These are phyloP conservation scores for Chrysotoxum bicinctum DNA, from an alignment of 2,888 invertebrate species.

Conservation along the genomic window DNA sequence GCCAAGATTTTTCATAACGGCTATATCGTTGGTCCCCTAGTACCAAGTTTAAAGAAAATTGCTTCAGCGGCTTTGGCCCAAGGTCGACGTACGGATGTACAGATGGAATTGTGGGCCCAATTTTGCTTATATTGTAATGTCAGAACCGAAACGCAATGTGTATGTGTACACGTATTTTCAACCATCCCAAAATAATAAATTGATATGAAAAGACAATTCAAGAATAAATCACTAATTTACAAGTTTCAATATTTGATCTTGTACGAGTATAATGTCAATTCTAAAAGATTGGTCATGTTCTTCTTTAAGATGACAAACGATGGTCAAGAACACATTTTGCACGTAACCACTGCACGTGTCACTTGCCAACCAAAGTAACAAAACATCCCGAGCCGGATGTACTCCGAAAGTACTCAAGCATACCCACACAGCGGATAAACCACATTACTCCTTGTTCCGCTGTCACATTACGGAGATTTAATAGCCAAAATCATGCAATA, in stretches of 20 bases:
- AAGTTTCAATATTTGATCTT: neutral
- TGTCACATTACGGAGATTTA: slow-evolving; percentile 23
- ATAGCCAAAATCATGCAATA: slow-evolving; percentile 30
- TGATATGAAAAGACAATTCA: no score
- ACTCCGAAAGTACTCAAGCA: neutral
- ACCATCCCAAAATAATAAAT: no score
- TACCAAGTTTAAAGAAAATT: no score
- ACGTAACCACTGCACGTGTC: neutral
- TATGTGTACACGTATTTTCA: no score
- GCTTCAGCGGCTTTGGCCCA: no score
- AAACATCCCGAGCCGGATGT: neutral
- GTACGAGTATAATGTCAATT: neutral
- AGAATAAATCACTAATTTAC: neutral
- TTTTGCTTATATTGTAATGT: no score
- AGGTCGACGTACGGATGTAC: no score
- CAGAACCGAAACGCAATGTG: no score
- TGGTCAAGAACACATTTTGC: neutral
- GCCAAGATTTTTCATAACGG: no score
- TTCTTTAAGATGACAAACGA: neutral
- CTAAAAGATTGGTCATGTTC: neutral
- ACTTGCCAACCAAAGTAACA: neutral
- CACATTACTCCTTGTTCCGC: slow-evolving; percentile 9
- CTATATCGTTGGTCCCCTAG: no score
- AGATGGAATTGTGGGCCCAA: no score
- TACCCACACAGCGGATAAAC: neutral